Percentiles rank a stretch among this genome's conserved stretches.
Conservation (phyloP, 1,140 invertebrate genomes). For the Bombus affinis region DNA sequence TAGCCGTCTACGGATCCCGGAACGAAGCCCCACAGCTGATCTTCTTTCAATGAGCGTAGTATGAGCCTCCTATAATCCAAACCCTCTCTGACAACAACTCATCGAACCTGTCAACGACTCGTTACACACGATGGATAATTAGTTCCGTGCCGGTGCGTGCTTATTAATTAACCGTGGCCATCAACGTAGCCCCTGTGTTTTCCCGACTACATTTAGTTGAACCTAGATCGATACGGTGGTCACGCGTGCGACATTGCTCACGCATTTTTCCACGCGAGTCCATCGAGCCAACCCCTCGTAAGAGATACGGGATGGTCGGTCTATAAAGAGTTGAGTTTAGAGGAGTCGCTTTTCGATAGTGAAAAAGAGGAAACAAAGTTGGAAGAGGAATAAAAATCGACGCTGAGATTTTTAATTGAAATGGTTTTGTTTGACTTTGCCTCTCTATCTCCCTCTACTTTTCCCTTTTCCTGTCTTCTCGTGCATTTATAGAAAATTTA, state of each 20-base stretch:
- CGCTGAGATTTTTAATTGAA: not conserved
- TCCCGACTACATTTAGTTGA: not conserved
- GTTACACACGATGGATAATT: constrained; percentile 53
- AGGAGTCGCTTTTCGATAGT: not conserved
- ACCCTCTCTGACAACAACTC: constrained; percentile 44
- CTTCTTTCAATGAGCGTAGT: constrained; percentile 33
- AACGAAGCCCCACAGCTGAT: constrained; percentile 45
- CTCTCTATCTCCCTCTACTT: not conserved
- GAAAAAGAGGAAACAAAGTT: not conserved
- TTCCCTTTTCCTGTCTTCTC: no score
- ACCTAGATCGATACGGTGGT: constrained; percentile 18
- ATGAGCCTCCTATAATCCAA: not conserved
- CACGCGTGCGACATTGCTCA: not conserved
- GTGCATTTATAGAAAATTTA: no score
- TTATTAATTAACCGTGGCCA: constrained; percentile 58
- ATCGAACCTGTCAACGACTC: constrained; percentile 53
- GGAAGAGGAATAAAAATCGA: not conserved
- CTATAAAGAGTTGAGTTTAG: constrained; percentile 2
- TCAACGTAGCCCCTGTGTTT: no score
- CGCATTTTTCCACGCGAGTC: not conserved
- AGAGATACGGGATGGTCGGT: not conserved
- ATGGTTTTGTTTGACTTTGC: not conserved
- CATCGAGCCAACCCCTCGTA: not conserved
- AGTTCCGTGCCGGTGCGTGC: constrained; percentile 32
- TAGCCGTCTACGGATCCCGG: not conserved